Conservation (phyloP, 2,888 invertebrate species). For the Apamea sordens region DNA sequence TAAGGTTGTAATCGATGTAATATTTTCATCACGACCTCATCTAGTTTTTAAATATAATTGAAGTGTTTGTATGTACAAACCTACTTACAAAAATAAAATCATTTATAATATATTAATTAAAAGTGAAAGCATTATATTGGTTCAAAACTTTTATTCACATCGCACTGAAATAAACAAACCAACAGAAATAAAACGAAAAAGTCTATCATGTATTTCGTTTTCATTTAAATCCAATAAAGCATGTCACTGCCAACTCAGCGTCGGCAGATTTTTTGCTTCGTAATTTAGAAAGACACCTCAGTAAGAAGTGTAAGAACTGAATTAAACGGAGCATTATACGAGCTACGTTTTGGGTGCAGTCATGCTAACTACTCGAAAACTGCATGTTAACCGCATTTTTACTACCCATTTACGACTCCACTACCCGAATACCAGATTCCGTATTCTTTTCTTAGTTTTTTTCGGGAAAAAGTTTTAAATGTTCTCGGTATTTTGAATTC, state of each 20-base stretch:
- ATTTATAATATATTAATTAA: neutral
- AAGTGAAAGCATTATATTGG: neutral
- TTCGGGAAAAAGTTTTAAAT: neutral
- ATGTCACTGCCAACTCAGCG: too few species aligned
- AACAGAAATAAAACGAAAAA: neutral
- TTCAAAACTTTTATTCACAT: neutral
- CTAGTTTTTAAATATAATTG: too few species aligned
- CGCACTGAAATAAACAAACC: neutral
- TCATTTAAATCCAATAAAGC: constrained; percentile 8
- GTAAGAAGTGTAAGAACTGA: constrained; percentile 1
- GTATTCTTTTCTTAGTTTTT: constrained; percentile 38
- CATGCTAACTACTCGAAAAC: constrained; percentile 51
- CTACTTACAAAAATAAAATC: too few species aligned
- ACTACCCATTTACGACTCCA: constrained; percentile 57
- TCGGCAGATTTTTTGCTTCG: neutral
- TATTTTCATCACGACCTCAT: too few species aligned
- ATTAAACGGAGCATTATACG: constrained; percentile 40
- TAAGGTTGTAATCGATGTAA: too few species aligned
- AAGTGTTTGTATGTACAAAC: too few species aligned
- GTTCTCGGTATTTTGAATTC: constrained; percentile 16
- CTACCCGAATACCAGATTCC: constrained; percentile 35
- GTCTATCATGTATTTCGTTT: neutral
- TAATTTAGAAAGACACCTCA: constrained; percentile 19
- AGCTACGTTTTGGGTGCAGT: constrained; percentile 36
- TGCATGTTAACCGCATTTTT: constrained; percentile 61